Evolutionary conservation across 2,888 invertebrate genomes (phyloP), one percentile per base, ranked within the genome.

Genomic region (Taphrorychus bicolor): DNA sequence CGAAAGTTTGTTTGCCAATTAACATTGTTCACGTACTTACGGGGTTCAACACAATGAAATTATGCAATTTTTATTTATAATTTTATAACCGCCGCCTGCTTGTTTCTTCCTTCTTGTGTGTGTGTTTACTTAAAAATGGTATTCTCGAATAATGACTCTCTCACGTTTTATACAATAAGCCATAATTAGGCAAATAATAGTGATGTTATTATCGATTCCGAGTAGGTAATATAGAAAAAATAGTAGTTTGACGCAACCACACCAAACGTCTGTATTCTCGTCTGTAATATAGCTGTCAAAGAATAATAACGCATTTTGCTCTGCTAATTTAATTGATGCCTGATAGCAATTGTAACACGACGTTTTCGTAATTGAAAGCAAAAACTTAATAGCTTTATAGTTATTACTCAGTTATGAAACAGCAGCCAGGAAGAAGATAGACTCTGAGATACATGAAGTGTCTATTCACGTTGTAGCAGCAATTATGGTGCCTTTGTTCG

Each of bases 1-100:
- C 14, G 45, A 45, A 45, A 45, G 45, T 17, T 45, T 45, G 16
- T 16, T 45, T 17, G 45, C 17, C 54, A 54, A 54, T 40, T 40
- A 54, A 32, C 54, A 54, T 40, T 54, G 40, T 54, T 54, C n/a
- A 24, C 24, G 7, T 5, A n/a, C n/a, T n/a, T n/a, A 45, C 14
- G 42, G 42, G 16, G 57, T 42, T 57, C 21, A 58, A 16, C 45
- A 58, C 57, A 57, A 45, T 16, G 21, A 45, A 17, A 4, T 58
- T 42, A 58, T 22, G 45, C 45, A 45, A 58, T 58, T 42, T n/a
- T 45, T 19, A 58, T 45, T 58, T 58, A 40, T 56, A 17, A 11
- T 23, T 7, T 32, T 32, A 32, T 3, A 32, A 32, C 32, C 7
- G 11, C 32, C 7, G 32, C n/a, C n/a, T 24, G 32, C 32, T 11